Evolutionary conservation across 2,888 invertebrate genomes (phyloP).

Genomic region (Pomacea canaliculata): DNA sequence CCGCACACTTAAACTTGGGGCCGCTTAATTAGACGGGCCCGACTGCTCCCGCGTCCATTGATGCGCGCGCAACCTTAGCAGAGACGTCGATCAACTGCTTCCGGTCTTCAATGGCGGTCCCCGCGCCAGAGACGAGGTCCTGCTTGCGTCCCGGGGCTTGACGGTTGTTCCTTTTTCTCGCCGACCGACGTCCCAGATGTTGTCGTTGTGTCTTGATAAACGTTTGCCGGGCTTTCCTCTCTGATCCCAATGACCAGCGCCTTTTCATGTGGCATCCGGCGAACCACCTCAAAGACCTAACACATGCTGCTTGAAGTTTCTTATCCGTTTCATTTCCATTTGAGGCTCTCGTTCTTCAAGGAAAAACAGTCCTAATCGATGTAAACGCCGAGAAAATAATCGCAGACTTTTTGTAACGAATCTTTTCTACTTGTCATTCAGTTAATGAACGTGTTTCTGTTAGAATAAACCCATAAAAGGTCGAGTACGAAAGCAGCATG

Average conservation of each 20-base stretch:
- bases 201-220: conserved; percentile 17
- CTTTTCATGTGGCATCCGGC: too few relatives aligned
- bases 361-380: too few relatives aligned
- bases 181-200: conserved; percentile 8
- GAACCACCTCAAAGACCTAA: too few relatives aligned
- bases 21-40: conserved; percentile 16
- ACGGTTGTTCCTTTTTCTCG: neutral
- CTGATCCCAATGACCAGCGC: neutral
- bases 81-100: conserved; percentile 25
- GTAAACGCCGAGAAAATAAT: too few relatives aligned
- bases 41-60: conserved; percentile 4
- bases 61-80: conserved; percentile 17
- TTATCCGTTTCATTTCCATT: too few relatives aligned
- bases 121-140: neutral
- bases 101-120: conserved; percentile 15
- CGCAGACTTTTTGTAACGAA: too few relatives aligned
- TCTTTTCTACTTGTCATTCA: too few relatives aligned
- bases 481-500: too few relatives aligned
- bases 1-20: neutral
- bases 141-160: neutral
- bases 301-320: too few relatives aligned
- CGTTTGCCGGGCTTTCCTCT: conserved; percentile 9
- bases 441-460: too few relatives aligned
- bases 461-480: too few relatives aligned
- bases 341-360: too few relatives aligned